These are phyloP conservation scores for Sitta carolinensis DNA, from an alignment of 2,797 vertebrate species.

Conservation along the genomic window DNA sequence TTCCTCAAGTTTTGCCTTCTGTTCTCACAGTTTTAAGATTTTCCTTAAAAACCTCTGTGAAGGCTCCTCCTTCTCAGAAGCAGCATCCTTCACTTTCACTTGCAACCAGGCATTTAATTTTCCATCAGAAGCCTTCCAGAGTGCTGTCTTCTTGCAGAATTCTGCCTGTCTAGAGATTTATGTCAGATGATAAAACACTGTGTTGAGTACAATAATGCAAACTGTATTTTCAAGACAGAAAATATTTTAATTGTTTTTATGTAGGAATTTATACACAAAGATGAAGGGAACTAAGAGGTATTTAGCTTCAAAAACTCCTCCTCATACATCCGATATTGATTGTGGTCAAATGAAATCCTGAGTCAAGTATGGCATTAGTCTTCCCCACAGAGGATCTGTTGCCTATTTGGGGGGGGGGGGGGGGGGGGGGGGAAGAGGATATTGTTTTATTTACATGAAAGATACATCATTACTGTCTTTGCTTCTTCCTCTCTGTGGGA, in stretches of 20 bases:
- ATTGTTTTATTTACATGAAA: neutral
- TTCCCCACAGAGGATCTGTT: neutral
- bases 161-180: neutral
- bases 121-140: neutral
- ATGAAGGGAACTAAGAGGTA: neutral
- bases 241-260: neutral
- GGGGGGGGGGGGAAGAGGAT: too few relatives aligned
- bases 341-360: neutral
- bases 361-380: fast-evolving
- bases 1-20: neutral
- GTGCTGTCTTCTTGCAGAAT: neutral
- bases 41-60: fast-evolving
- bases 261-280: neutral
- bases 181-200: neutral
- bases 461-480: neutral
- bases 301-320: neutral
- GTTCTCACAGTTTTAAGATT: neutral
- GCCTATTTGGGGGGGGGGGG: too few relatives aligned
- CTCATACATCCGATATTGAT: neutral
- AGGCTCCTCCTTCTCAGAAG: neutral
- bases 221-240: neutral
- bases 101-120: neutral
- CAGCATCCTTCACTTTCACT: neutral
- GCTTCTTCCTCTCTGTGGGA: neutral
- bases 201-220: neutral